A percentile compares a stretch with the other conserved stretches of the same genome.
Evolutionary conservation across 2,797 vertebrate genomes (phyloP).

Genomic region (Melopsittacus undulatus): DNA sequence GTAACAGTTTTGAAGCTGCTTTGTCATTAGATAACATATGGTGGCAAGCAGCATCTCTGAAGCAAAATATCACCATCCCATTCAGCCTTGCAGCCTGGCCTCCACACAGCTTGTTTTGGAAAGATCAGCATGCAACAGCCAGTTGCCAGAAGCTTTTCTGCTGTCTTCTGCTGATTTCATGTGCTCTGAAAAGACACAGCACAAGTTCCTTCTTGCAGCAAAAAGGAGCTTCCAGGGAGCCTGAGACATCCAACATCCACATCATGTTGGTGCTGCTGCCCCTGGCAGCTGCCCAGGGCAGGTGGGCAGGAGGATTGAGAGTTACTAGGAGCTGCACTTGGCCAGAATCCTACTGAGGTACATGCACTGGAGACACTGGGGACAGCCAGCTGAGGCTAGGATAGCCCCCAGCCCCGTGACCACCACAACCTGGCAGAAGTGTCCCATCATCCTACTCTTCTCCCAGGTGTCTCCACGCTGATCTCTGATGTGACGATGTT

Average conservation of each 20-base stretch:
- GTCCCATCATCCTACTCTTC: not conserved
- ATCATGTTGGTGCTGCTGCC: fast-evolving
- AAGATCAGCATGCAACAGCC: not conserved
- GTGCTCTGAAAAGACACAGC: not conserved
- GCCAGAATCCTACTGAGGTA: not conserved
- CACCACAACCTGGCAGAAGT: not conserved
- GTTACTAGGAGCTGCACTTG: not conserved
- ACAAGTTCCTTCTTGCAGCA: not conserved
- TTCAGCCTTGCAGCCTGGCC: not conserved
- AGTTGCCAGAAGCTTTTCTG: not conserved
- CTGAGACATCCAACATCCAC: not conserved
- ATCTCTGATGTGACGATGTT: not conserved
- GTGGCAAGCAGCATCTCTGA: not conserved
- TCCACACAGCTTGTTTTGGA: not conserved
- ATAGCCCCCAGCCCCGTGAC: not conserved
- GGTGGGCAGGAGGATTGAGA: not conserved
- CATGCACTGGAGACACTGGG: not conserved
- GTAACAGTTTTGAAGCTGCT: not conserved
- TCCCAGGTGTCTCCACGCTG: not conserved
- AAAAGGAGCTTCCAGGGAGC: not conserved
- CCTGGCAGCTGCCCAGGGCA: not conserved
- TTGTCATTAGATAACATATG: not conserved
- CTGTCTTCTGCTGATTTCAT: not conserved
- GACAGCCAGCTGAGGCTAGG: not conserved
- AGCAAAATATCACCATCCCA: not conserved